phyloP scores from a whole-genome alignment of 2,888 invertebrate genomes.

The Hoplodrina blanda region DNA sequence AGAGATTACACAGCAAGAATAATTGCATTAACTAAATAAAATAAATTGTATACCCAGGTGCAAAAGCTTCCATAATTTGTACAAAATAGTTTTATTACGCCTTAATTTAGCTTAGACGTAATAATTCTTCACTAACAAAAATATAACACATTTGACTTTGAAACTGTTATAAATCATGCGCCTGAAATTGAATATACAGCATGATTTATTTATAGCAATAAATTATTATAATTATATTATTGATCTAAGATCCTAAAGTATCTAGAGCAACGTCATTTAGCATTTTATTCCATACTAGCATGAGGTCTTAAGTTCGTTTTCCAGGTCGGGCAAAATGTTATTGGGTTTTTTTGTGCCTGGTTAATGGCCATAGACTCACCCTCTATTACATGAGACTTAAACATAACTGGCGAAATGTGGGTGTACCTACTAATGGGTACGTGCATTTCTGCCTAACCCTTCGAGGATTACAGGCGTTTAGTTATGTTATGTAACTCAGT shows the following conservation, averaged over 20 bases:
- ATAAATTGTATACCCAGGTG: slow-evolving; percentile 25
- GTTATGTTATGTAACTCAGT: too few relatives aligned
- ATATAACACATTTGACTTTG: slow-evolving; percentile 55
- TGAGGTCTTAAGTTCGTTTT: too few relatives aligned
- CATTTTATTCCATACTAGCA: too few relatives aligned
- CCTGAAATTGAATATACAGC: slow-evolving; percentile 29
- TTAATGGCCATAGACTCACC: too few relatives aligned
- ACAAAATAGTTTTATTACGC: slow-evolving; percentile 26
- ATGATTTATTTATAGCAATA: slow-evolving; percentile 46
- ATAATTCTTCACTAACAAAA: slow-evolving; percentile 51
- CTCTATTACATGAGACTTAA: too few relatives aligned
- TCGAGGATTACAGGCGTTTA: too few relatives aligned
- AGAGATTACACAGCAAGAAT: neutral
- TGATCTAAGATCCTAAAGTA: neutral
- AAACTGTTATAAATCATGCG: slow-evolving; percentile 46
- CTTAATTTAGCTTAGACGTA: slow-evolving; percentile 7
- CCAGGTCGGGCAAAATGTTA: too few relatives aligned
- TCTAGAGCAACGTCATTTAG: neutral
- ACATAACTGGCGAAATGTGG: too few relatives aligned
- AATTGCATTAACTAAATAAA: neutral
- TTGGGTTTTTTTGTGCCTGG: too few relatives aligned
- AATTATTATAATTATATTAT: slow-evolving; percentile 33
- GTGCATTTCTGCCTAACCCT: too few relatives aligned
- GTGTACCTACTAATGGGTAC: too few relatives aligned
- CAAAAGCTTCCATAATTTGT: slow-evolving; percentile 17